Evolutionary conservation across 2,888 invertebrate species (phyloP), one percentile per base, ranked within the genome.

Genomic region (Malachius bipustulatus): DNA sequence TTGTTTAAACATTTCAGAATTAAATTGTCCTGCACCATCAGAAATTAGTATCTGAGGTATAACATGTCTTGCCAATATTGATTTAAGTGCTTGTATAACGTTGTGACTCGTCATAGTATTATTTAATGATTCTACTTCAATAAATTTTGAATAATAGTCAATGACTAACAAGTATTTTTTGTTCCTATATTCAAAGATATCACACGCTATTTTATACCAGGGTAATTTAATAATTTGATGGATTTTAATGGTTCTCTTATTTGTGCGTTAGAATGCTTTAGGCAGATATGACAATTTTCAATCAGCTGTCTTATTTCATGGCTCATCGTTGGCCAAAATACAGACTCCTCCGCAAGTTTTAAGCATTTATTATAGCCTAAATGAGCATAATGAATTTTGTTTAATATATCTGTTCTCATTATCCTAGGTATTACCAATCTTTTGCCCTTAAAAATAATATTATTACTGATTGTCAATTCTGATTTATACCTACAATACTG

Each of bases 261-360:
- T 31, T 44, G 36, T n/a, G 37, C 35, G 10, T 32, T 37, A 16
- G 32, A 10, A 34, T 36, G 40, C 31, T 34, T 43, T 13, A 26
- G 12, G 30, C 45, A 44, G 14, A 35, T n/a, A 12, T 14, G 14
- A 41, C 44, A 44, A 32, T 13, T 34, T 14, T n/a, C 2, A 13
- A 43, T 30, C 14, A 11, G n/a, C 6, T 38, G 26, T 36, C 38
- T 37, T 10, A 43, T 43, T 28, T 43, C 37, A 33, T 38, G 34
- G 19, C 16, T 34, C 31, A 45, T 45, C 2, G 19, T 34, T 3
- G 43, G 42, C 40, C 44, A 44, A 32, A 30, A 43, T 27, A 44
- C 24, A 14, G 34, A 34, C 9, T 35, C 29, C 16, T 32, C 32
- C n/a, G 42, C 40, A 26, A 36, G 19, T 26, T 32, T 34, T 30